Percentiles rank a stretch among this genome's conserved stretches.
Conservation (phyloP, 2,888 invertebrate species). For the Xestia c-nigrum region DNA sequence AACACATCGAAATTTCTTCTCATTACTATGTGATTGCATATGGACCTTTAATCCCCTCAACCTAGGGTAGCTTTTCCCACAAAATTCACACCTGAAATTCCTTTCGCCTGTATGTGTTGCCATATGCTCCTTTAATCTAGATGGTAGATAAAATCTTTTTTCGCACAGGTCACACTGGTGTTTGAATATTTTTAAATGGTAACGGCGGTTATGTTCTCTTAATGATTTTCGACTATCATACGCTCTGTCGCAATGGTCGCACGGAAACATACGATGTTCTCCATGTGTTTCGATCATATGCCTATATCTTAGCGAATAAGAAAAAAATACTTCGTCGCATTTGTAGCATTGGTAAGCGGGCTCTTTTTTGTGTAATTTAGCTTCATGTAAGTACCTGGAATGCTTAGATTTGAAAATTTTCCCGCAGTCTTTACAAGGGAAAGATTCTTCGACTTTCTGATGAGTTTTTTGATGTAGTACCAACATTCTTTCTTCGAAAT, state of each 20-base stretch:
- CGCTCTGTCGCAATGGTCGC: slow-evolving; percentile 82
- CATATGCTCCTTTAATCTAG: slow-evolving; percentile 84
- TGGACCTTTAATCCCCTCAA: slow-evolving; percentile 88
- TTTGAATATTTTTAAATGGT: slow-evolving; percentile 83
- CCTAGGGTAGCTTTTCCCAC: slow-evolving; percentile 85
- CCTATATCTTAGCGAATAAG: slow-evolving; percentile 80
- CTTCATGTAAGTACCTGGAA: slow-evolving; percentile 81
- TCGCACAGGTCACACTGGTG: slow-evolving; percentile 90
- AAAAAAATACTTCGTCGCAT: slow-evolving; percentile 83
- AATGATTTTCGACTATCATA: slow-evolving; percentile 85
- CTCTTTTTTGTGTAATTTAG: slow-evolving; percentile 82
- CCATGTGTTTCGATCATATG: slow-evolving; percentile 85
- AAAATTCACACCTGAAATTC: slow-evolving; percentile 83
- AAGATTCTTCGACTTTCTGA: slow-evolving; percentile 81
- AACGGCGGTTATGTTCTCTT: slow-evolving; percentile 82
- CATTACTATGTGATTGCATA: slow-evolving; percentile 88
- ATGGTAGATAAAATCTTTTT: slow-evolving; percentile 87
- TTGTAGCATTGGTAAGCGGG: slow-evolving; percentile 84
- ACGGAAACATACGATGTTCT: slow-evolving; percentile 80
- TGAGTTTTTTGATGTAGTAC: slow-evolving; percentile 83
- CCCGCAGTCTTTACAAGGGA: slow-evolving; percentile 87
- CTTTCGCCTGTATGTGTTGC: slow-evolving; percentile 86
- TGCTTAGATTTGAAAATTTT: slow-evolving; percentile 85
- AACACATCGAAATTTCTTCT: slow-evolving; percentile 88
- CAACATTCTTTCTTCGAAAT: slow-evolving; percentile 86